Evolutionary conservation across 2,113 vertebrate species (phyloP).

Genomic region (Tyto alba): DNA sequence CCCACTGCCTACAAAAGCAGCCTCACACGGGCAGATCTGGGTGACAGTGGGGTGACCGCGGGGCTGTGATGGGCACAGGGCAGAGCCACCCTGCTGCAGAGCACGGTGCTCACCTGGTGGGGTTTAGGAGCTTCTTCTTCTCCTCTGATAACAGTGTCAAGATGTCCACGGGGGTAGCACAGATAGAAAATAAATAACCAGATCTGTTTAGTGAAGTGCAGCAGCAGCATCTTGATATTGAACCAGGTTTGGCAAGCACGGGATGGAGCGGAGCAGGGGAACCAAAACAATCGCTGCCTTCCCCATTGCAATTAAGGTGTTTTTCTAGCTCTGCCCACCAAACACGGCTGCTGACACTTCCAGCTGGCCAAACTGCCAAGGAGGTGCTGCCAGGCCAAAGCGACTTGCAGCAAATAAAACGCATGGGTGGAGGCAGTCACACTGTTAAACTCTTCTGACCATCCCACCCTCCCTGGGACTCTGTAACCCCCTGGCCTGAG

Average conservation of each 20-base stretch:
- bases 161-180: neutral
- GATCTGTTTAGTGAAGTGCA: neutral
- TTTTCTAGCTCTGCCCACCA: neutral
- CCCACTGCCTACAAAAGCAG: neutral
- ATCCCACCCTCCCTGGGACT: neutral
- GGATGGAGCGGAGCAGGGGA: rapidly evolving
- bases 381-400: neutral
- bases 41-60: rapidly evolving
- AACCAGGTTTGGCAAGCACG: neutral
- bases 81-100: neutral
- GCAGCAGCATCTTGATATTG: neutral
- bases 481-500: neutral
- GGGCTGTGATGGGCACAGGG: neutral
- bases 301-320: neutral
- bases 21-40: neutral
- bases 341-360: neutral
- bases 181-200: neutral
- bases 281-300: neutral
- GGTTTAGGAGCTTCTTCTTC: slow-evolving; percentile 46
- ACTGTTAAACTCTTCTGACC: neutral
- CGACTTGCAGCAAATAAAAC: neutral
- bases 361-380: neutral
- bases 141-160: neutral
- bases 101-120: neutral
- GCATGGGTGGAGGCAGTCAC: neutral